phyloP scores from a whole-genome alignment of 2,113 vertebrate genomes.

The Mastomys coucha region DNA sequence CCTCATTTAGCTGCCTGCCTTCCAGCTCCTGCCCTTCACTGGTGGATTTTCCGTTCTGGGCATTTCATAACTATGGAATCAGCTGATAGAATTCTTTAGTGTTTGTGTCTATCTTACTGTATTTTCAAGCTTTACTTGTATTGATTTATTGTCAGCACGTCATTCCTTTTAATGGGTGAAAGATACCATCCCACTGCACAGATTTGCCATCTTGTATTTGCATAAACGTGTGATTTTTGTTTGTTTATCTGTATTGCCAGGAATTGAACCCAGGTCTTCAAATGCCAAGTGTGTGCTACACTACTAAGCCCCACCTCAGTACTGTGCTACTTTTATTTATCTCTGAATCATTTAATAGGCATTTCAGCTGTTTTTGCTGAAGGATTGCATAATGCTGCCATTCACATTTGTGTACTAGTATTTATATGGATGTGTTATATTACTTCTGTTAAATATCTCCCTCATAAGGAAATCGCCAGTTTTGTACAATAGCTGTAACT shows the following conservation, averaged over 20 bases:
- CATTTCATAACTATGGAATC: not conserved
- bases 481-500: not conserved
- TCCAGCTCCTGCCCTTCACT: not conserved
- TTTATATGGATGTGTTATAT: slow-evolving; percentile 9
- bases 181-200: not conserved
- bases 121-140: not conserved
- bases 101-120: not conserved
- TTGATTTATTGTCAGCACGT: not conserved
- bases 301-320: not conserved
- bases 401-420: not conserved
- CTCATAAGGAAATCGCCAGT: not conserved
- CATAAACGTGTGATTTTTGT: not conserved
- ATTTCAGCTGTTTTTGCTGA: not conserved
- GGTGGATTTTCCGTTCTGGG: not conserved
- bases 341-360: not conserved
- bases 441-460: not conserved
- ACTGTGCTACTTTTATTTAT: not conserved
- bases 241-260: not conserved
- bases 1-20: not conserved
- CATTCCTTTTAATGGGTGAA: not conserved
- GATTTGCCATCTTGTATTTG: not conserved
- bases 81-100: not conserved
- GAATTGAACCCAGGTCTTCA: not conserved
- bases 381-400: not conserved
- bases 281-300: not conserved